phyloP scores from a whole-genome alignment of 35 echinoderm and acorn worm genomes.

The Patiria miniata region DNA sequence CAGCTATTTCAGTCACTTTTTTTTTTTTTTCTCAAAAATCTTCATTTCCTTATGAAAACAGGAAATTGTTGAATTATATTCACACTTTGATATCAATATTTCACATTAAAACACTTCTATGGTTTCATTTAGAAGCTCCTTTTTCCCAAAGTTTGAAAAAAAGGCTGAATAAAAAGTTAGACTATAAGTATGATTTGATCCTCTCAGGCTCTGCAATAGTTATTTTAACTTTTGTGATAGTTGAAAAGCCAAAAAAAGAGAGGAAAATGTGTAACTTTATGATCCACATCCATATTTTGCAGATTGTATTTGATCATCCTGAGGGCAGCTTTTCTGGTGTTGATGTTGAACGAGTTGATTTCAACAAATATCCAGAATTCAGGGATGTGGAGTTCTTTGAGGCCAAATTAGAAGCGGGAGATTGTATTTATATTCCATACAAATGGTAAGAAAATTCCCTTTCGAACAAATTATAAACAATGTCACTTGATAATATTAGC shows the following conservation, averaged over 20 bases:
- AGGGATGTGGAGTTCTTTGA: constrained; percentile 81
- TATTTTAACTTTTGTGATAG: no score
- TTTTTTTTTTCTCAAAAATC: neutral
- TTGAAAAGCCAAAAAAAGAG: no score
- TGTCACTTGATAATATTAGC: neutral
- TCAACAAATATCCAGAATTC: constrained; percentile 77
- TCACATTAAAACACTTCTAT: no score
- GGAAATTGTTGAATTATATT: neutral
- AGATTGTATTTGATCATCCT: constrained; percentile 77
- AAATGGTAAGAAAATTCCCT: constrained; percentile 64
- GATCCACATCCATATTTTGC: neutral
- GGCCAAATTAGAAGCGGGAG: constrained; percentile 72
- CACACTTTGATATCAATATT: no score
- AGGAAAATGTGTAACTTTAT: no score
- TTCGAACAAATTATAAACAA: neutral
- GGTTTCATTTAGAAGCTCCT: no score
- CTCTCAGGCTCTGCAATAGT: no score
- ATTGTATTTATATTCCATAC: constrained; percentile 93
- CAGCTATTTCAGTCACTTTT: neutral
- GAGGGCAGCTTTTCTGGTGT: constrained; percentile 70
- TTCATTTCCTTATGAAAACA: neutral
- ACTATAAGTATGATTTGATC: no score
- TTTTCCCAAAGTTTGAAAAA: no score
- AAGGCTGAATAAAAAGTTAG: no score
- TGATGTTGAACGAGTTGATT: constrained; percentile 87